Percentiles rank a stretch among this genome's conserved stretches.
Conservation (phyloP, 2,888 invertebrate species). For the Galerucella nymphaeae region DNA sequence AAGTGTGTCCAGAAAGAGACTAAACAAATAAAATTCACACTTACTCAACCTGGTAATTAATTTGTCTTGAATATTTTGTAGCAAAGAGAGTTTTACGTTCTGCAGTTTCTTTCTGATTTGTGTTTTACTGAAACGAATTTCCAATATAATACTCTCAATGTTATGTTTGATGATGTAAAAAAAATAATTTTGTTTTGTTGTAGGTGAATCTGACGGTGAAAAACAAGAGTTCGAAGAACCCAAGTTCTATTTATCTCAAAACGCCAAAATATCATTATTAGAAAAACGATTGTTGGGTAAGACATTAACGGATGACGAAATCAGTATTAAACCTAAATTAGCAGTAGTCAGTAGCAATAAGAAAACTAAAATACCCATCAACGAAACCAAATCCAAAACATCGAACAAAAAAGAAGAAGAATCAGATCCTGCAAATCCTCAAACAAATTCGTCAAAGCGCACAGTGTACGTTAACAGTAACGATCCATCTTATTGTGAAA, state of each 20-base stretch:
- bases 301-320: conserved; percentile 45
- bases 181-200: neutral
- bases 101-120: no score
- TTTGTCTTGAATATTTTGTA: no score
- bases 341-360: conserved; percentile 5
- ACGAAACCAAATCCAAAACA: conserved; percentile 19
- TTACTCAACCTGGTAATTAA: no score
- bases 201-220: conserved; percentile 24
- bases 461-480: conserved; percentile 69
- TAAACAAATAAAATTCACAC: no score
- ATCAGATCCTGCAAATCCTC: conserved; percentile 44
- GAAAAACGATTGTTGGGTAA: conserved; percentile 60
- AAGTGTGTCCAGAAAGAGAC: no score
- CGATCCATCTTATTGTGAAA: conserved; percentile 66
- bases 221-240: conserved; percentile 39
- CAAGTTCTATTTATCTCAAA: conserved; percentile 31
- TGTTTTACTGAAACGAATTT: no score
- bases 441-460: conserved; percentile 61
- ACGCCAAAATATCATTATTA: conserved; percentile 56
- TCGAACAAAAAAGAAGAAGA: conserved; percentile 44
- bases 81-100: no score
- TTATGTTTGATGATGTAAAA: no score
- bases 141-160: no score
- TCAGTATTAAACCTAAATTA: conserved; percentile 21
- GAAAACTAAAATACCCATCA: conserved; percentile 18